These are phyloP conservation scores for Microtus ochrogaster DNA, from an alignment of 2,113 vertebrate species.

Conservation along the genomic window DNA sequence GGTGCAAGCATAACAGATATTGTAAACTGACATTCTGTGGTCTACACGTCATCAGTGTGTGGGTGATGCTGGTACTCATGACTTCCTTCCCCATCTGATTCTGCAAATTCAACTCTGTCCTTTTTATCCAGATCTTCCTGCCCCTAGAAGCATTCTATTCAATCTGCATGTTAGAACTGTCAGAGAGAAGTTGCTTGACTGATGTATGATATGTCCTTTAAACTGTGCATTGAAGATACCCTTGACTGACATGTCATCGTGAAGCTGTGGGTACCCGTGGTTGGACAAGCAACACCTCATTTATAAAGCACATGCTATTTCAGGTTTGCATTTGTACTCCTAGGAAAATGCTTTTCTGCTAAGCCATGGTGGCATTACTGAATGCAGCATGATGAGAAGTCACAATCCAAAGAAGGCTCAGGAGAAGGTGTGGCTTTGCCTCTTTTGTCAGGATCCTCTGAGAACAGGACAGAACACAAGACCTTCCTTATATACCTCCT, in stretches of 20 bases:
- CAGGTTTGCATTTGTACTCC: neutral
- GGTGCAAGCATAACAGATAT: neutral
- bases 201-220: neutral
- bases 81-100: neutral
- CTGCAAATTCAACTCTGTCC: neutral
- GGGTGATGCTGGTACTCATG: neutral
- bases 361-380: neutral
- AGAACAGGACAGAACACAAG: neutral
- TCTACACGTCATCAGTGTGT: neutral
- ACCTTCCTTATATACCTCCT: neutral
- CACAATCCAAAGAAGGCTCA: neutral
- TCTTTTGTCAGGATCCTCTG: neutral
- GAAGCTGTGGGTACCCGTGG: neutral
- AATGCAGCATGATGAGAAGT: neutral
- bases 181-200: neutral
- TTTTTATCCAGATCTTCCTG: neutral
- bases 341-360: neutral
- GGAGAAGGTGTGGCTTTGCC: neutral
- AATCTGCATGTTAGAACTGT: neutral
- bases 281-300: neutral
- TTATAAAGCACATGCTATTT: conserved; percentile 6
- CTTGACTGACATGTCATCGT: conserved; percentile 4
- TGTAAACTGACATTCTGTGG: neutral
- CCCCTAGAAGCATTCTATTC: neutral
- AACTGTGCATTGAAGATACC: neutral